phyloP scores from a whole-genome alignment of 2,113 vertebrate genomes.

The Lasiurus borealis region DNA sequence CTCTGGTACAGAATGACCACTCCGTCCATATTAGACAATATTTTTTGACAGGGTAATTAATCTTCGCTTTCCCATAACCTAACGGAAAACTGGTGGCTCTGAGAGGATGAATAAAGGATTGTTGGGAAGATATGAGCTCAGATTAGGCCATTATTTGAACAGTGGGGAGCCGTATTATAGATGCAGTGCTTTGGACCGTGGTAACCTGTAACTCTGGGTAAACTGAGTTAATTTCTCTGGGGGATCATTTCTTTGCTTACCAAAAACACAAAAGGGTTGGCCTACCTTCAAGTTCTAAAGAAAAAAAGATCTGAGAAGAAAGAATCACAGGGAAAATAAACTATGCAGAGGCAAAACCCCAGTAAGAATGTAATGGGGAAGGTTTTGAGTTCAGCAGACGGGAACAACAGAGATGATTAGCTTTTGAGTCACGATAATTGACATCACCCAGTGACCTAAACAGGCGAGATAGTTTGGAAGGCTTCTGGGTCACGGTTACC shows the following conservation, averaged over 20 bases:
- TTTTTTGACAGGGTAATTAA: conserved; percentile 10
- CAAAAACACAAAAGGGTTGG: neutral
- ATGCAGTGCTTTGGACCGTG: neutral
- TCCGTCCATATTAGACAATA: neutral
- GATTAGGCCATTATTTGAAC: neutral
- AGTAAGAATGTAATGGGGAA: conserved; percentile 13
- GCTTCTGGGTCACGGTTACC: neutral
- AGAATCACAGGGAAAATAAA: neutral
- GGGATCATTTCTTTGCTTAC: conserved; percentile 25
- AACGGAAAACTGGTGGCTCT: neutral
- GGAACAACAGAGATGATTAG: neutral
- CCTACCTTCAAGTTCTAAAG: conserved; percentile 20
- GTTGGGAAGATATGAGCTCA: neutral
- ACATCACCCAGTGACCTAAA: neutral
- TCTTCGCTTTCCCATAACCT: neutral
- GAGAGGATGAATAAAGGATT: neutral
- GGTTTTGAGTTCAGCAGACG: neutral
- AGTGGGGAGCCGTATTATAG: neutral
- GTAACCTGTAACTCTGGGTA: neutral
- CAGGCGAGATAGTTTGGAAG: neutral
- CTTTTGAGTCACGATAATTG: neutral
- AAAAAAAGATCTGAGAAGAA: neutral
- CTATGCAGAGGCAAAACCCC: neutral
- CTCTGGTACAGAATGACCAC: neutral
- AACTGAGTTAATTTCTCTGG: conserved; percentile 31